These are phyloP conservation scores for Tyrannus savana DNA, from an alignment of 2,113 vertebrate species.

Conservation along the genomic window DNA sequence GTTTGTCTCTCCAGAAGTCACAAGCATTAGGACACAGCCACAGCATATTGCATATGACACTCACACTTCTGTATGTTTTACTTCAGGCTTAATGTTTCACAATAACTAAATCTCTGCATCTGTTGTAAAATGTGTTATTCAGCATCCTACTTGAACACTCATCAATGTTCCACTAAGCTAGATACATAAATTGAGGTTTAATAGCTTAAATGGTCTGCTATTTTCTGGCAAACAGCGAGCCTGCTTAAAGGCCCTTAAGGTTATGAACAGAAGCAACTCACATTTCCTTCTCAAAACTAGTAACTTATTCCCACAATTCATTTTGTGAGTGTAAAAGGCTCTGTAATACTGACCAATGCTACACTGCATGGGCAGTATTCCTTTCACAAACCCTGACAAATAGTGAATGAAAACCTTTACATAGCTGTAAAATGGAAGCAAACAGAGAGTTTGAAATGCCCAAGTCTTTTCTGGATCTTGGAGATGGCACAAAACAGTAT, in stretches of 20 bases:
- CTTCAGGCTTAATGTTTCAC: not conserved
- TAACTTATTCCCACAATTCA: not conserved
- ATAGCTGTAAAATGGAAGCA: not conserved
- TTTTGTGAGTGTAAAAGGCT: not conserved
- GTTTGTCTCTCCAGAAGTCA: not conserved
- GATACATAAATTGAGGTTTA: not conserved
- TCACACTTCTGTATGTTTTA: not conserved
- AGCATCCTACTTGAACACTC: not conserved
- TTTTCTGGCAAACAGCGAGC: not conserved
- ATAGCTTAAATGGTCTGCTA: not conserved
- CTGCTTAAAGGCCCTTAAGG: not conserved
- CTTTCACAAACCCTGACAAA: not conserved
- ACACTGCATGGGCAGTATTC: not conserved
- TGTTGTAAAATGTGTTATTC: not conserved
- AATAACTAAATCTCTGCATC: not conserved
- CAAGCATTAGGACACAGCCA: not conserved
- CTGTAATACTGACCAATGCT: not conserved
- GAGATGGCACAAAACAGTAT: not conserved
- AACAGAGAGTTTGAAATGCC: not conserved
- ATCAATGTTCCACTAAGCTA: not conserved
- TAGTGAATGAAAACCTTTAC: not conserved
- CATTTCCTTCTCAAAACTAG: not conserved
- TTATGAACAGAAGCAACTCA: not conserved
- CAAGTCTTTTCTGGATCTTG: not conserved
- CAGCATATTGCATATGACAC: not conserved